Conservation (phyloP, 1,140 invertebrate genomes). For the Drosophila ambigua region DNA sequence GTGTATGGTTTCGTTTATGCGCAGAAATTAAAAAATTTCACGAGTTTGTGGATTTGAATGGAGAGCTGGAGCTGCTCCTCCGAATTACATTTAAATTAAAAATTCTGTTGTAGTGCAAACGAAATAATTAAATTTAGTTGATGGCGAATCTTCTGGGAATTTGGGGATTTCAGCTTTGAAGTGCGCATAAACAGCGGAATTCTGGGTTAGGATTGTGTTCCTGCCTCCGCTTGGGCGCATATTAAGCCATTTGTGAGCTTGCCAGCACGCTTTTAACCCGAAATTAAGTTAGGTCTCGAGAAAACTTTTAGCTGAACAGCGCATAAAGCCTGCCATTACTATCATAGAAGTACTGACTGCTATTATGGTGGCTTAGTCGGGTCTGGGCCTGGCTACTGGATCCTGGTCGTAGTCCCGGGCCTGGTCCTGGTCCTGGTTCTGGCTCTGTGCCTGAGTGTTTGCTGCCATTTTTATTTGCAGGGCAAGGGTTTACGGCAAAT, state of each 20-base stretch:
- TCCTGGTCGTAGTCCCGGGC: background rate
- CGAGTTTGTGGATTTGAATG: background rate
- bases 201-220: slow-evolving; percentile 21
- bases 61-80: background rate
- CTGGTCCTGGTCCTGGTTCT: background rate
- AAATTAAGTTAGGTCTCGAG: slow-evolving; percentile 69
- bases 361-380: slow-evolving; percentile 50
- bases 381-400: slow-evolving; percentile 1
- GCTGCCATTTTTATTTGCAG: slow-evolving; percentile 74
- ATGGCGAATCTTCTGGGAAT: background rate
- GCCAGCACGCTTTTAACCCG: slow-evolving; percentile 70
- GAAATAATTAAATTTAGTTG: too few relatives aligned
- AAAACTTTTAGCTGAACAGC: slow-evolving; percentile 69
- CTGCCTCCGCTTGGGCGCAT: slow-evolving; percentile 34
- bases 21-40: slow-evolving; percentile 17
- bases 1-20: slow-evolving; percentile 27
- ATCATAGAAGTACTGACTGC: slow-evolving; percentile 55
- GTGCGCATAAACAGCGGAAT: slow-evolving; percentile 21
- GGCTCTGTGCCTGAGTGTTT: slow-evolving; percentile 59
- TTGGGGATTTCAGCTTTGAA: background rate
- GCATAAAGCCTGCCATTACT: slow-evolving; percentile 75
- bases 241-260: slow-evolving; percentile 68
- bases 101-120: too few relatives aligned
- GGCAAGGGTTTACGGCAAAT: slow-evolving; percentile 60
- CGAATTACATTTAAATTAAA: too few relatives aligned